Percentiles rank a stretch among this genome's conserved stretches.
Conservation (phyloP, 2,888 invertebrate genomes). For the Polydrusus pterygomalis region DNA sequence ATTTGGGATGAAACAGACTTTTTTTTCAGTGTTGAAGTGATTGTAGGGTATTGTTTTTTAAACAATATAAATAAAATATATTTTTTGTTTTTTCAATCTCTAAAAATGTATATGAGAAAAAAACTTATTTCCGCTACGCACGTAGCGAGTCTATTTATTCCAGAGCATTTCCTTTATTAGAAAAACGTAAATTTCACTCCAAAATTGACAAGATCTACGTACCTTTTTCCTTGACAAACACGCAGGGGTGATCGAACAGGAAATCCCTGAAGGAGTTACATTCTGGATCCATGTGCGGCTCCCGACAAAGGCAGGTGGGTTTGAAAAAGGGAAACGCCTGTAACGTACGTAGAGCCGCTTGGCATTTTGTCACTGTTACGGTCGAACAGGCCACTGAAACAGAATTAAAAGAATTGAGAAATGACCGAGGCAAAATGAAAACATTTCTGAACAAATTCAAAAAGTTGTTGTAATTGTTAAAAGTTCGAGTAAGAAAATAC, state of each 20-base stretch:
- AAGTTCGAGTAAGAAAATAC: too few relatives aligned
- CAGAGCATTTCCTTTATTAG: constrained; percentile 43
- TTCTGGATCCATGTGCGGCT: constrained; percentile 92
- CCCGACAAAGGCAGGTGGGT: constrained; percentile 93
- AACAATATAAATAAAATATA: background rate
- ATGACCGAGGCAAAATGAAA: too few relatives aligned
- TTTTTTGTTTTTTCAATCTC: background rate
- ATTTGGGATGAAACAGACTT: too few relatives aligned
- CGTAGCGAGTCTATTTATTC: constrained; percentile 30
- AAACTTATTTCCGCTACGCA: constrained; percentile 7
- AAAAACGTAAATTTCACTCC: constrained; percentile 40
- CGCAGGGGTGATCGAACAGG: constrained; percentile 94
- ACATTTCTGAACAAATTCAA: too few relatives aligned
- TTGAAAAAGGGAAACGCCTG: constrained; percentile 95
- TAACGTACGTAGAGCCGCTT: constrained; percentile 90
- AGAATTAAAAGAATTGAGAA: constrained; percentile 58
- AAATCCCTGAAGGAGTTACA: constrained; percentile 95
- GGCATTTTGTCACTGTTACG: constrained; percentile 94
- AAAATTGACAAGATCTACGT: constrained; percentile 64
- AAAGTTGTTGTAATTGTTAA: too few relatives aligned
- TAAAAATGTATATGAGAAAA: background rate
- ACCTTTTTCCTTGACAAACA: constrained; percentile 93
- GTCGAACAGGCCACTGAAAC: constrained; percentile 93
- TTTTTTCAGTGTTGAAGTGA: too few relatives aligned
- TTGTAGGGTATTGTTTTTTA: background rate